A percentile compares a stretch with the other conserved stretches of the same genome.
phyloP scores from a whole-genome alignment of 2,888 invertebrate genomes.

The Scaptomyza caliginosa region DNA sequence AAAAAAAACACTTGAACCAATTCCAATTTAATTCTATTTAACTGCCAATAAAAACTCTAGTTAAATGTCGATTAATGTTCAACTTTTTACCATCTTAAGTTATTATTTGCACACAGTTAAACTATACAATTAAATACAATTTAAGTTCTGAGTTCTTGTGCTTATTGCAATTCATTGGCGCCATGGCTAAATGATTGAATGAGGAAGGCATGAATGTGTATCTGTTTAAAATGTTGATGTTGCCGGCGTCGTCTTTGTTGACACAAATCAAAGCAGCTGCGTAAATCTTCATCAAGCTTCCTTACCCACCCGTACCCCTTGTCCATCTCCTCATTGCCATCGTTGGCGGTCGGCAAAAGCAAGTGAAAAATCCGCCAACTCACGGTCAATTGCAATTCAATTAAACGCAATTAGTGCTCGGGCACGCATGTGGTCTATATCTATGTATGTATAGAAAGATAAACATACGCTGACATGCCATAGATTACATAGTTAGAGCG shows the following conservation, averaged over 20 bases:
- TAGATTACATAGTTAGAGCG: constrained; percentile 69
- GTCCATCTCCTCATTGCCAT: constrained; percentile 22
- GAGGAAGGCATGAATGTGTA: constrained; percentile 33
- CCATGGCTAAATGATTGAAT: constrained; percentile 51
- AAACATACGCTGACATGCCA: constrained; percentile 55
- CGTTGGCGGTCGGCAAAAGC: constrained; percentile 55
- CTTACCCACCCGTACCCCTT: too few species aligned
- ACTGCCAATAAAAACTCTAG: not conserved
- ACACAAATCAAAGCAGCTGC: constrained; percentile 76
- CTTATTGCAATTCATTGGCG: constrained; percentile 54
- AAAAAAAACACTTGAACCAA: not conserved
- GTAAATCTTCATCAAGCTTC: constrained; percentile 75
- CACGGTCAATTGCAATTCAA: constrained; percentile 80
- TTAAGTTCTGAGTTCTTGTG: constrained; percentile 7
- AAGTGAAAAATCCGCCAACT: constrained; percentile 78
- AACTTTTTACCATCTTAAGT: too few species aligned
- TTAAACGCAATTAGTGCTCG: constrained; percentile 77
- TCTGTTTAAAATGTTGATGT: constrained; percentile 17
- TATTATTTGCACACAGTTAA: too few species aligned
- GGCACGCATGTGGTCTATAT: constrained; percentile 36
- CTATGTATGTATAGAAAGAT: constrained; percentile 25
- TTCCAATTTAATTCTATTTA: not conserved
- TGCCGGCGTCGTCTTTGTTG: constrained; percentile 58
- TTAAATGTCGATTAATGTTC: not conserved
- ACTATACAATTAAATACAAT: not conserved